A percentile compares a stretch with the other conserved stretches of the same genome.
phyloP scores from a whole-genome alignment of 2,888 invertebrate species.

The Papilio protenor region DNA sequence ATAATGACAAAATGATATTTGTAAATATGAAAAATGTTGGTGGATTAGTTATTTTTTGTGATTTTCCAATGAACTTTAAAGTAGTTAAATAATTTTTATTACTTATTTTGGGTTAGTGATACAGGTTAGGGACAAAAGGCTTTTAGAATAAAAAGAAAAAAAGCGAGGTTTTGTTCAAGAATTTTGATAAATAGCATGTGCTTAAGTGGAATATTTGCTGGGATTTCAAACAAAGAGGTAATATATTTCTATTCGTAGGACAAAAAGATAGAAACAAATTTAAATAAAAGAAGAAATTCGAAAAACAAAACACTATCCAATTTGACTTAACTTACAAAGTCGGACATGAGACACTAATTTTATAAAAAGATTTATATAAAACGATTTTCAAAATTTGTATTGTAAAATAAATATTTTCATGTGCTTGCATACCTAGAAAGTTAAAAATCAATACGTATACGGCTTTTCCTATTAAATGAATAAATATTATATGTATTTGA shows the following conservation, averaged over 20 bases:
- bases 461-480: neutral
- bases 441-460: neutral
- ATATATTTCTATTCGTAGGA: neutral
- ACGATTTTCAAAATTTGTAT: neutral
- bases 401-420: neutral
- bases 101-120: neutral
- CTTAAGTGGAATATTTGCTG: neutral
- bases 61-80: neutral
- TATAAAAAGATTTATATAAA: neutral
- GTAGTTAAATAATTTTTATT: neutral
- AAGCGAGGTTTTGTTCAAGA: neutral
- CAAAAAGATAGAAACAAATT: neutral
- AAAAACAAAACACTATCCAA: neutral
- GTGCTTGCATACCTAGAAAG: slow-evolving; percentile 1
- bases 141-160: neutral
- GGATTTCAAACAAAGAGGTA: neutral
- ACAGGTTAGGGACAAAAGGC: neutral
- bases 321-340: neutral
- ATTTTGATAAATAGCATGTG: neutral
- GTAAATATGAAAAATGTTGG: neutral
- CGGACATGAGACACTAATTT: neutral
- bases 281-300: neutral
- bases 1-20: neutral
- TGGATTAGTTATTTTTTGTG: neutral
- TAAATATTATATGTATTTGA: neutral